Conservation (phyloP, 1,140 invertebrate genomes). For the Zaprionus africanus region DNA sequence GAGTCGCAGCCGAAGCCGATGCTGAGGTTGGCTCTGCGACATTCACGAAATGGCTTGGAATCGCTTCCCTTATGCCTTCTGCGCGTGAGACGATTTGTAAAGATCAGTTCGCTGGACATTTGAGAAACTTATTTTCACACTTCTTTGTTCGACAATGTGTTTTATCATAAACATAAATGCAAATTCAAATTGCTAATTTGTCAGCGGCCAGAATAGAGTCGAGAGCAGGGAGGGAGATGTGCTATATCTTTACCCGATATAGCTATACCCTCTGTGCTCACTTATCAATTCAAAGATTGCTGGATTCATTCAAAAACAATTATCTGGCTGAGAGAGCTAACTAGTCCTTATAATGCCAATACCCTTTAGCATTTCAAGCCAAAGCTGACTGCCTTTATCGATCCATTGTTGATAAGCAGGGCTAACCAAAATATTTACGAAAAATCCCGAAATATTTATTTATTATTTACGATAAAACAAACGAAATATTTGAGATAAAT, state of each 20-base stretch:
- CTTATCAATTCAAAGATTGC: not conserved
- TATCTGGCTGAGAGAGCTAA: not conserved
- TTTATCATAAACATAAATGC: not conserved
- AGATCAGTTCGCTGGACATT: constrained; percentile 1
- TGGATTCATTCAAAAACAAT: not conserved
- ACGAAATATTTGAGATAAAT: too few species aligned
- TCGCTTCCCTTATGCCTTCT: constrained; percentile 49
- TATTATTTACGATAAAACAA: too few species aligned
- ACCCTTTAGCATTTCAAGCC: not conserved
- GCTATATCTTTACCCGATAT: not conserved
- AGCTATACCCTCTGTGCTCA: not conserved
- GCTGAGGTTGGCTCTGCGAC: constrained; percentile 34
- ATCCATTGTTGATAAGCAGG: constrained; percentile 50
- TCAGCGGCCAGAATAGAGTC: not conserved
- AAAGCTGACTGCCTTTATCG: constrained; percentile 11
- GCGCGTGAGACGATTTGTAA: constrained; percentile 78
- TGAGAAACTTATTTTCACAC: constrained; percentile 53
- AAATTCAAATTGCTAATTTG: not conserved
- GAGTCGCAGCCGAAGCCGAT: not conserved
- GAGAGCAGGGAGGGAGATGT: not conserved
- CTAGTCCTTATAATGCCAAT: not conserved
- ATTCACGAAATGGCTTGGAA: constrained; percentile 71
- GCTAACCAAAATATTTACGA: too few species aligned
- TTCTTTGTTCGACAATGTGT: constrained; percentile 11
- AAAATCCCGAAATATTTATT: too few species aligned